Percentiles rank a stretch among this genome's conserved stretches.
These are phyloP conservation scores for Amia ocellicauda DNA, from an alignment of 2,113 vertebrate species.

Conservation along the genomic window DNA sequence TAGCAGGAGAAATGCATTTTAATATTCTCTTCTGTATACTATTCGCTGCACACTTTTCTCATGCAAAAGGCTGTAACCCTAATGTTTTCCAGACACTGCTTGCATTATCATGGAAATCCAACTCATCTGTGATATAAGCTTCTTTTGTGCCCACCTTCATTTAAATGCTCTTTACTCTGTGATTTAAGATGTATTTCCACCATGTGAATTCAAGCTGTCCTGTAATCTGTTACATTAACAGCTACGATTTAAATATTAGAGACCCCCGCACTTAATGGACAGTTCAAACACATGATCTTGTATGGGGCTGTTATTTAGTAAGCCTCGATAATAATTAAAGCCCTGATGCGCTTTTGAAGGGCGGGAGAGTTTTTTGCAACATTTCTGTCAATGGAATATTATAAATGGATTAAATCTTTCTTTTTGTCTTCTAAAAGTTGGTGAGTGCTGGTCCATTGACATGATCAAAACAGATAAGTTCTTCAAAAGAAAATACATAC, in stretches of 20 bases:
- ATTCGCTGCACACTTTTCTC: background rate
- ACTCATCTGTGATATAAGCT: background rate
- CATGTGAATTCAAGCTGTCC: background rate
- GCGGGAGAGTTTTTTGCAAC: too few species aligned
- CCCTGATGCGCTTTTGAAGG: too few species aligned
- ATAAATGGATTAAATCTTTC: too few species aligned
- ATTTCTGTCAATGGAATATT: too few species aligned
- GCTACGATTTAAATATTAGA: background rate
- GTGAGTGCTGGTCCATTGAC: too few species aligned
- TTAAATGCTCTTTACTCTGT: background rate
- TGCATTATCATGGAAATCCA: background rate
- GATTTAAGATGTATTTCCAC: background rate
- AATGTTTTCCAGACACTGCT: background rate
- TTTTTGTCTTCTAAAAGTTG: too few species aligned
- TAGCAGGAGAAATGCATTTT: background rate
- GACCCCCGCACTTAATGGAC: background rate
- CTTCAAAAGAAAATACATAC: too few species aligned
- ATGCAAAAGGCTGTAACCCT: background rate
- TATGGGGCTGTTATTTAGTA: background rate
- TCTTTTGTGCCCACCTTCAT: constrained; percentile 1
- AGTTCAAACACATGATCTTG: background rate
- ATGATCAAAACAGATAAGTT: too few species aligned
- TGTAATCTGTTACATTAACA: background rate
- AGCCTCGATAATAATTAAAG: background rate
- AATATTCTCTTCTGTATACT: background rate